Conservation (phyloP, 2,797 vertebrate genomes). For the Coluber constrictor region DNA sequence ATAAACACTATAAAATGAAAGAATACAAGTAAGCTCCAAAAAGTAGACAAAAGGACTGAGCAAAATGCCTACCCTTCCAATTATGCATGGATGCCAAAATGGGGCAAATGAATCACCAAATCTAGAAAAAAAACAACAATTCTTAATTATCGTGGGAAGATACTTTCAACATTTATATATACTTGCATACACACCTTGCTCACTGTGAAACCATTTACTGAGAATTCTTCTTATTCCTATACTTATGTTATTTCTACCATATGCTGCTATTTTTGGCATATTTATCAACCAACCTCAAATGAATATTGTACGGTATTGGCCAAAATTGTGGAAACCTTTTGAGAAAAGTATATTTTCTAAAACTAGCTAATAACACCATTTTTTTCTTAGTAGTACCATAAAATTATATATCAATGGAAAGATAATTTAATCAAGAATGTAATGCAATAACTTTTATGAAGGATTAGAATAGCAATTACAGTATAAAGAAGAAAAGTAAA, state of each 20-base stretch:
- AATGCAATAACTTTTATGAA: too few species aligned
- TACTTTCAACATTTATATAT: neutral
- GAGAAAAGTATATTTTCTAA: too few species aligned
- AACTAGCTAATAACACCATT: too few species aligned
- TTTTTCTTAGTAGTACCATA: too few species aligned
- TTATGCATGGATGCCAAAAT: neutral
- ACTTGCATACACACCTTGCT: neutral
- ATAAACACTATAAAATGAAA: slow-evolving; percentile 24
- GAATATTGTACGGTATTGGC: neutral
- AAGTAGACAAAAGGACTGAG: slow-evolving; percentile 3
- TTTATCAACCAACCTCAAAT: neutral
- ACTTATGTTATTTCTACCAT: neutral
- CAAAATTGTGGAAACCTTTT: too few species aligned
- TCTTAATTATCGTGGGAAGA: neutral
- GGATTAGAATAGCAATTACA: too few species aligned
- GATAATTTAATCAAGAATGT: too few species aligned
- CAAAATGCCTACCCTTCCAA: neutral
- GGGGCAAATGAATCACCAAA: too few species aligned
- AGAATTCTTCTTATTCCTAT: neutral
- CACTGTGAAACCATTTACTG: neutral
- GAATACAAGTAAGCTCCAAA: slow-evolving; percentile 2
- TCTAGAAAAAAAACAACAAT: neutral
- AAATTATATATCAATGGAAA: too few species aligned
- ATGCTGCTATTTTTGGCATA: neutral
- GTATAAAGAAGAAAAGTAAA: too few species aligned